Base-by-base conservation (phyloP, 2,888 invertebrate genomes). In the Microchrysa polita region DNA sequence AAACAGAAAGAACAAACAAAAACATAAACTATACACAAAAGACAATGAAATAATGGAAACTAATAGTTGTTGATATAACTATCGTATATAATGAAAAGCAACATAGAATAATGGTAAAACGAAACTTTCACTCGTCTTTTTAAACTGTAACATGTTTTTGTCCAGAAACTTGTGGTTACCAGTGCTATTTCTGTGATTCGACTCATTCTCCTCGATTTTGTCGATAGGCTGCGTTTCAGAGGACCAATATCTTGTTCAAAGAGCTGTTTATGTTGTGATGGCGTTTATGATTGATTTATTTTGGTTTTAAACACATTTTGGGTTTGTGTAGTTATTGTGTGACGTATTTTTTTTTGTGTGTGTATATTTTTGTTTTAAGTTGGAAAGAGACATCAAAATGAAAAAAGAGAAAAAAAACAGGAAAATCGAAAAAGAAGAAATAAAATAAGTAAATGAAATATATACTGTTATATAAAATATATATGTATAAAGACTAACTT, bases 201-300 rank as follows among this genome's bases (percentile, higher is more conserved):
- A 87, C 93, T 93, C 88, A 93, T 92, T 88, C 91, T 89, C 83
- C 92, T 89, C 85, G 93, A 90, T 86, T 90, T 89, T 82, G 88
- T 88, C 80, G 93, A 91, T 79, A 93, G 88, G 81, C 92, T 91
- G 86, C 90, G 90, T 89, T 94, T 94, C 86, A 94, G 88, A 83
- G 93, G 92, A 83, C 90, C 90, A 87, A 94, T 93, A 86, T 94
- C 93, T 88, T 93, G 93, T 88, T 94, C 94, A 92, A 93, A 94
- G 82, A 94, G 88, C 91, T 93, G 89, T 69, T 74, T 59, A 61
- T 74, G 74, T 78, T 77, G 83, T 77, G 72, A n/a, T n/a, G n/a
- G n/a, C n/a, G n/a, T n/a, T n/a, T n/a, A n/a, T n/a, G n/a, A n/a
- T n/a, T 72, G 74, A 74, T 76, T 73, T 74, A 67, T 73, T n/a